phyloP scores from a whole-genome alignment of 2,113 vertebrate species.

The Atractosteus spatula region DNA sequence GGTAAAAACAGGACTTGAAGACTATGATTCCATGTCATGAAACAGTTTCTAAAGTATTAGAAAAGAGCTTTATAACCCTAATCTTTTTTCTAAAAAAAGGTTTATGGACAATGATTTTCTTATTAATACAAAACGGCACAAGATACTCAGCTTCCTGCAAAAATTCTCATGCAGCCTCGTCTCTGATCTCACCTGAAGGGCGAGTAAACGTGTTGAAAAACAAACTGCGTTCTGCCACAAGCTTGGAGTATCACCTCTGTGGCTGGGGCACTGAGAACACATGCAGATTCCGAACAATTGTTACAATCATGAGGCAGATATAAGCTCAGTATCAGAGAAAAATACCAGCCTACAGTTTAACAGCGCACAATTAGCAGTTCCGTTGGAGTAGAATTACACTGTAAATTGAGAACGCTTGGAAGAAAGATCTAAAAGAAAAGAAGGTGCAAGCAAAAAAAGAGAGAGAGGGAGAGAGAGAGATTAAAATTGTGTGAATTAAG shows the following conservation, averaged over 20 bases:
- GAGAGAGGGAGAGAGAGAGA: conserved; percentile 57
- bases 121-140: no score
- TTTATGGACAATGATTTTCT: no score
- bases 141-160: no score
- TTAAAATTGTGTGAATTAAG: conserved; percentile 79
- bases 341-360: conserved; percentile 62
- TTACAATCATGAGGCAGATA: conserved; percentile 62
- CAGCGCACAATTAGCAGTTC: conserved; percentile 69
- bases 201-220: neutral
- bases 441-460: conserved; percentile 47
- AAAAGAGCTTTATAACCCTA: no score
- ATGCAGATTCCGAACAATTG: conserved; percentile 46
- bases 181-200: no score
- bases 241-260: neutral
- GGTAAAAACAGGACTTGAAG: no score
- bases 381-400: conserved; percentile 66
- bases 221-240: conserved; percentile 5
- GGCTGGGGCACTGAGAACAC: conserved; percentile 11
- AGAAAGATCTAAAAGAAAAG: conserved; percentile 59
- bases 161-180: no score
- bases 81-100: no score
- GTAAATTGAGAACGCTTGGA: conserved; percentile 64
- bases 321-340: conserved; percentile 63
- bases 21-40: no score
- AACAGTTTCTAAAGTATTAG: no score